Evolutionary conservation across 2,113 vertebrate species (phyloP).

Genomic region (Melanocharis versteri): DNA sequence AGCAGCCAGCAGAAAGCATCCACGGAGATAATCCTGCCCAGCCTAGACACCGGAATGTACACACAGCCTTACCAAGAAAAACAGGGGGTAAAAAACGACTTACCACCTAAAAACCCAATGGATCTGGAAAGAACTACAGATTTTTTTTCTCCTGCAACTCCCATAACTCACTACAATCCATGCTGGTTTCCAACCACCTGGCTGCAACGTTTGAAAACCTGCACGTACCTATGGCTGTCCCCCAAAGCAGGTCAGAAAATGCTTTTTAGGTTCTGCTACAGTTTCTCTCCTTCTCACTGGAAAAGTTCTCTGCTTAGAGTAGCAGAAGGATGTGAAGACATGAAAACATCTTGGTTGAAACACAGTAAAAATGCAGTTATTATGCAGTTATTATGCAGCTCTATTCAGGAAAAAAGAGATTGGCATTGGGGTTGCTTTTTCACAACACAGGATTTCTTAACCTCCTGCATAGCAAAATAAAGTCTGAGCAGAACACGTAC

Average conservation of each 20-base stretch:
- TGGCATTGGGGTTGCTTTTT: neutral
- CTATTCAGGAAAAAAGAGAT: neutral
- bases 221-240: fast-evolving
- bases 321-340: neutral
- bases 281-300: neutral
- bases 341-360: fast-evolving
- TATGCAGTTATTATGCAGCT: neutral
- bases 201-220: neutral
- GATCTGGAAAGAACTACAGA: neutral
- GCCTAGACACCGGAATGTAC: neutral
- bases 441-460: neutral
- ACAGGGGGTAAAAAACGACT: fast-evolving
- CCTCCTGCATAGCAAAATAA: neutral
- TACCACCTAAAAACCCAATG: neutral
- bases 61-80: neutral
- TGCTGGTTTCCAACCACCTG: fast-evolving
- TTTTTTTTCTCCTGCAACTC: neutral
- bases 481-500: neutral
- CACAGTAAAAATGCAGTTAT: neutral
- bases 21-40: neutral
- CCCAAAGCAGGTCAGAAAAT: neutral
- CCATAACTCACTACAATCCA: neutral
- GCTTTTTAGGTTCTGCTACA: neutral
- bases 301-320: neutral
- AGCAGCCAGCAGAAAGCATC: neutral